Evolutionary conservation across 2,888 invertebrate genomes (phyloP), one percentile per base, ranked within the genome.

Genomic region (Copidosoma aretas): DNA sequence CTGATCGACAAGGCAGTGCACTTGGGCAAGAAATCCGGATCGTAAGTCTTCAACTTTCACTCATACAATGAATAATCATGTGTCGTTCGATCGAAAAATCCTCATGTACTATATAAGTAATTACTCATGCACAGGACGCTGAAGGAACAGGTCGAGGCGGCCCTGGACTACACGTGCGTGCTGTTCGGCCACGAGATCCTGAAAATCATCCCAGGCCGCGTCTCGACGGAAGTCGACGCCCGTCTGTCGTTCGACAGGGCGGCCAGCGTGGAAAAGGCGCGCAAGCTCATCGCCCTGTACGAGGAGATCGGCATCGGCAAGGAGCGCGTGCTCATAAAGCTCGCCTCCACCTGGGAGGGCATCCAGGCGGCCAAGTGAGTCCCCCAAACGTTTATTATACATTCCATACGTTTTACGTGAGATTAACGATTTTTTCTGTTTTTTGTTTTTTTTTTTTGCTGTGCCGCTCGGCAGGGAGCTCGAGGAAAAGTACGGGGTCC

Each of bases 301-400:
- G 91, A 94, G 78, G 93, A 94, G 71, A 89, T 91, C 79, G 97
- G 98, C 8, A 91, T 99, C 64, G 86, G 87, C 71, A 98, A 96
- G 82, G 95, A 98, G 19, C 89, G 99, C 65, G 91, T 99, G 81
- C 88, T 99, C 22, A 98, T 99, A 75, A 99, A 99, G 85, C 86
- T 99, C 74, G 97, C 98, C 0, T 96, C 98, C 1, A 98, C 99
- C 0, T 99, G 99, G 99, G 99, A 99, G 86, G 98, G 99, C 39
- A 98, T 99, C 74, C 94, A 98, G 86, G 98, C 98, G 43, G 99
- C 97, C 24, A 93, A 89, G 95, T 95, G 86, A 15, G 43, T 46
- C 14, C 14, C 41, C 14, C 41, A 14, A 86, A n/a, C n/a, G 86
- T 77, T 43, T 0, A 39, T 52, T 56, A 52, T 43, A 24, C 60